A percentile compares a stretch with the other conserved stretches of the same genome.
These are phyloP conservation scores for Cydia splendana DNA, from an alignment of 1,140 invertebrate genomes.

Conservation along the genomic window DNA sequence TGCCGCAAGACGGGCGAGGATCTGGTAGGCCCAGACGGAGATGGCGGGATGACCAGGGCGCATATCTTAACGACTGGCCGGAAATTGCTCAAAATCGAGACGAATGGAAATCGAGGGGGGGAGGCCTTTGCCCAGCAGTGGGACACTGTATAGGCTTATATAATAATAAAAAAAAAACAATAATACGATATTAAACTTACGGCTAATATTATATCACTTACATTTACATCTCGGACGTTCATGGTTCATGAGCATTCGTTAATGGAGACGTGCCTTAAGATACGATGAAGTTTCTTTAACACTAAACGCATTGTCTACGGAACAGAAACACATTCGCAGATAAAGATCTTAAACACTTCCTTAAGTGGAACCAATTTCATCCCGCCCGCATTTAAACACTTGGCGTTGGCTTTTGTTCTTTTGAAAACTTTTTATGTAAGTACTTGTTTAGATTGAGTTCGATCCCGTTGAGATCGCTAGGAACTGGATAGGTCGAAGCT, in stretches of 20 bases:
- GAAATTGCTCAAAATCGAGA: too few species aligned
- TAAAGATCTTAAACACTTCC: slow-evolving; percentile 23
- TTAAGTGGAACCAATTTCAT: slow-evolving; percentile 1
- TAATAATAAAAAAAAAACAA: too few species aligned
- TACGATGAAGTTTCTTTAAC: neutral
- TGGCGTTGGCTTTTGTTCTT: neutral
- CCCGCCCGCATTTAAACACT: neutral
- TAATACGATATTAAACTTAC: too few species aligned
- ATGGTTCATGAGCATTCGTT: neutral
- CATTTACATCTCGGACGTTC: too few species aligned
- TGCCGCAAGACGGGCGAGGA: too few species aligned
- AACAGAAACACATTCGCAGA: slow-evolving; percentile 27
- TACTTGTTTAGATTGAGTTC: neutral
- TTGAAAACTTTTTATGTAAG: neutral
- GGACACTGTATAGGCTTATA: too few species aligned
- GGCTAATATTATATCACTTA: too few species aligned
- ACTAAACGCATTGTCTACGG: slow-evolving; percentile 6
- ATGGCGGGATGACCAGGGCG: too few species aligned
- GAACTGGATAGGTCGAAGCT: neutral
- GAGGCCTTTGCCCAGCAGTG: too few species aligned
- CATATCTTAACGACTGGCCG: too few species aligned
- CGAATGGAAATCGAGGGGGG: too few species aligned
- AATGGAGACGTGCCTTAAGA: slow-evolving; percentile 12
- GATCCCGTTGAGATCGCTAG: neutral
- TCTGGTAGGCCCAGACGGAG: too few species aligned